Base-by-base conservation (phyloP, 2,888 invertebrate species). In the Ormyrus nitidulus region DNA sequence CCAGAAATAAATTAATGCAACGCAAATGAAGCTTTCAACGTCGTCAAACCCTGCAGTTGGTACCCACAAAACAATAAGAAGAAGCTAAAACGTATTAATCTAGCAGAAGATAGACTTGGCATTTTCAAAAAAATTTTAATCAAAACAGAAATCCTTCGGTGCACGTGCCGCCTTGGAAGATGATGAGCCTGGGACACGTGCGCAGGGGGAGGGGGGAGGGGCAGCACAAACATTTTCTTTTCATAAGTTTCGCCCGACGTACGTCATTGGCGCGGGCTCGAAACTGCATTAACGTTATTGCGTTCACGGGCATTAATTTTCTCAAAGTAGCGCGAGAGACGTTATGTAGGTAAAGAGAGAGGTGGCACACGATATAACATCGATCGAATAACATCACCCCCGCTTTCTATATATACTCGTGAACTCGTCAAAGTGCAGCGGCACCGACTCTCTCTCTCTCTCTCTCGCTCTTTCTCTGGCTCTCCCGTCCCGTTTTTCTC, bases 201-300 rank as follows among this genome's bases (percentile, higher is more conserved):
- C 34, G 11, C 9, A 5, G 9, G 0, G 19, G 7, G 46, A 56
- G 13, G 56, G 11, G 13, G 1, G 34, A n/a, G 9, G 7, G 6
- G 6, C 5, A 10, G 11, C 9, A 5, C 5, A 53, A 66, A 66
- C 53, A 34, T 34, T 34, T 34, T 34, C 34, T 10, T 53, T 49
- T 66, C 19, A 34, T 34, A 10, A 53, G 5, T 13, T n/a, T 19
- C 13, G 46, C 13, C 53, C 46, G 44, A 54, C 48, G 49, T 48
- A 34, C 77, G 58, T 65, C 65, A 71, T 58, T 53, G 56, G 53
- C 51, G 49, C 66, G 49, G 46, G 68, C 61, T 78, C 65, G 64
- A 73, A 78, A 73, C 54, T 78, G 66, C 65, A 78, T 73, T 61
- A 78, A 53, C 59, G 61, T 66, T 78, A 78, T 73, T 78, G 73